phyloP scores from a whole-genome alignment of 1,140 invertebrate genomes.

The Tetramorium simillimum region DNA sequence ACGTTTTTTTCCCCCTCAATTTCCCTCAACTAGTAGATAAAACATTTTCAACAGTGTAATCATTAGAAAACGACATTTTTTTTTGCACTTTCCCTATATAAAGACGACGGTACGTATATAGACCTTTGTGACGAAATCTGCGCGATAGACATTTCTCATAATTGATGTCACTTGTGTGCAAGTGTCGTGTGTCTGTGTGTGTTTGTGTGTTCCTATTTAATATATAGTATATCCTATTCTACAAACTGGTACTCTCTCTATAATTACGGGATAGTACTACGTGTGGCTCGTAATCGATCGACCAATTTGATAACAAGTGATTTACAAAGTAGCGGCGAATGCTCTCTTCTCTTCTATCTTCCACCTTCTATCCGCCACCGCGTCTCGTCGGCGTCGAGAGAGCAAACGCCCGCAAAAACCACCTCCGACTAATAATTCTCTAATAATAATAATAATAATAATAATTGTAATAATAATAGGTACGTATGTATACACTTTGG shows the following conservation, averaged over 20 bases:
- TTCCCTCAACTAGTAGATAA: not conserved
- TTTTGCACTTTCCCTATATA: conserved; percentile 29
- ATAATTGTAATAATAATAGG: not conserved
- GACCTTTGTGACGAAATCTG: conserved; percentile 42
- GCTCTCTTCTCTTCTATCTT: not conserved
- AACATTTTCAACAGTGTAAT: conserved; percentile 20
- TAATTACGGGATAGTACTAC: conserved; percentile 47
- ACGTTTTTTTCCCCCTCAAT: not conserved
- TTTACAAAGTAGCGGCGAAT: conserved; percentile 50
- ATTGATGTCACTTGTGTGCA: conserved; percentile 12
- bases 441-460: conserved; percentile 19
- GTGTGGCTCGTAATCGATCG: conserved; percentile 46
- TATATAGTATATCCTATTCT: conserved; percentile 47
- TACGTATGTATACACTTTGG: conserved; percentile 39
- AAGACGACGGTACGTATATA: conserved; percentile 32
- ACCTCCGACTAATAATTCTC: conserved; percentile 16
- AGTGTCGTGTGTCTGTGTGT: not conserved
- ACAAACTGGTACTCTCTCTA: conserved; percentile 41
- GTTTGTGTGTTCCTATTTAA: conserved; percentile 21
- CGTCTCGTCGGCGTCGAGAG: not conserved
- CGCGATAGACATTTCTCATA: not conserved
- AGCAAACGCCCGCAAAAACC: conserved; percentile 26
- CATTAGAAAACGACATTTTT: conserved; percentile 12
- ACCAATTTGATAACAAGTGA: conserved; percentile 56
- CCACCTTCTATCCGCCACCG: not conserved